These are phyloP conservation scores for Epizoanthus rinbou DNA, from an alignment of 92 coral and sea anemone genomes.

Conservation along the genomic window DNA sequence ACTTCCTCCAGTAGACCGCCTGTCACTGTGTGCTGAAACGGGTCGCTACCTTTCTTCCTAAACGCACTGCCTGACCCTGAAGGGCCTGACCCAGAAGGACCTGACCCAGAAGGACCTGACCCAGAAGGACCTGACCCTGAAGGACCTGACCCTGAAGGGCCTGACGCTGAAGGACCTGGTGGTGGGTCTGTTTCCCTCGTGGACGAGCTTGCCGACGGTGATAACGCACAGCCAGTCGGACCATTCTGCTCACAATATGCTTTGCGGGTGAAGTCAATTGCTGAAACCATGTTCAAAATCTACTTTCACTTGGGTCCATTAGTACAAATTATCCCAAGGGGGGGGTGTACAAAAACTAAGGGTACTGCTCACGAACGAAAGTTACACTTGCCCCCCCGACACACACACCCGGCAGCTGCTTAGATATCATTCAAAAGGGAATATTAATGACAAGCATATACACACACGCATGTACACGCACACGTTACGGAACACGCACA, in stretches of 20 bases:
- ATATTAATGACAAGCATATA: too few species aligned
- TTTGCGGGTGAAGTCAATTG: slow-evolving; percentile 79
- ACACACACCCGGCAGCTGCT: too few species aligned
- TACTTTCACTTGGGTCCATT: too few species aligned
- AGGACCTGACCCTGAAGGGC: background rate
- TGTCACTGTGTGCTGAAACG: slow-evolving; percentile 71
- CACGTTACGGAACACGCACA: too few species aligned
- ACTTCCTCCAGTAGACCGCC: slow-evolving; percentile 83
- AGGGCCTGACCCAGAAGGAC: too few species aligned
- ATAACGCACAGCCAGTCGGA: slow-evolving; percentile 13
- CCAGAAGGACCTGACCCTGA: background rate
- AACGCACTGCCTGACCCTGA: background rate
- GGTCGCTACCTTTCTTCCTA: slow-evolving; percentile 41
- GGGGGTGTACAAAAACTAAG: too few species aligned
- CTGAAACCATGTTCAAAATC: slow-evolving; percentile 29
- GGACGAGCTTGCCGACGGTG: slow-evolving; percentile 17
- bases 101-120: background rate
- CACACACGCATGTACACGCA: too few species aligned
- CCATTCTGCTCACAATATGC: slow-evolving; percentile 52
- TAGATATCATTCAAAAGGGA: too few species aligned
- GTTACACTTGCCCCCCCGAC: too few species aligned
- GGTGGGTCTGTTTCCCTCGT: background rate
- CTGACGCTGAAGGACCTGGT: slow-evolving; percentile 31
- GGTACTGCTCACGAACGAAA: too few species aligned
- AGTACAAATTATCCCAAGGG: too few species aligned